A percentile compares a stretch with the other conserved stretches of the same genome.
These are phyloP conservation scores for Notothenia coriiceps DNA, from an alignment of 2,113 vertebrate species.

Conservation along the genomic window DNA sequence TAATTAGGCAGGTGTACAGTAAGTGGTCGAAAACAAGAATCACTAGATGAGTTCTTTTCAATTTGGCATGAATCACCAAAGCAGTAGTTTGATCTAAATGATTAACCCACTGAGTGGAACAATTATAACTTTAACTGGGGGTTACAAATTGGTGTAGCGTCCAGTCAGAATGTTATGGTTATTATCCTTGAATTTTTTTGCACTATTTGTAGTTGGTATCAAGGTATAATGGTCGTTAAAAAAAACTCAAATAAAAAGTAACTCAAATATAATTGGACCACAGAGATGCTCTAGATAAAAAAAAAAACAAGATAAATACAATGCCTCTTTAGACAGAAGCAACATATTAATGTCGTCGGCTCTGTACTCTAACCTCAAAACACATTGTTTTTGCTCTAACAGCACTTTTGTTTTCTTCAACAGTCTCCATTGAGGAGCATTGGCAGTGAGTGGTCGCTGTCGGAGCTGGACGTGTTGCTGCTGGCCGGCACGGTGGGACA, in stretches of 20 bases:
- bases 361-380: neutral
- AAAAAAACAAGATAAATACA: neutral
- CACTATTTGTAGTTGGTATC: neutral
- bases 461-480: constrained; percentile 90
- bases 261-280: no score
- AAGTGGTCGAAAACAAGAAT: constrained; percentile 7
- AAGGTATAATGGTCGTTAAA: neutral
- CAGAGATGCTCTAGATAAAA: no score
- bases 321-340: neutral
- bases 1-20: neutral
- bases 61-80: constrained; percentile 16
- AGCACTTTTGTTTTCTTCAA: neutral
- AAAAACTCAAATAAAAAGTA: no score
- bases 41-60: no score
- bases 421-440: constrained; percentile 55
- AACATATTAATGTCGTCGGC: neutral
- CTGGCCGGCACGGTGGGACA: constrained; percentile 90
- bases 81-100: constrained; percentile 28
- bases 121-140: neutral
- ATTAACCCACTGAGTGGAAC: constrained; percentile 29
- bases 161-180: neutral
- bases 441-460: constrained; percentile 81
- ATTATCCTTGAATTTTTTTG: neutral
- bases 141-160: no score
- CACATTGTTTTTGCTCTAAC: neutral